Percentiles rank a stretch among this genome's conserved stretches.
These are phyloP conservation scores for Nebria brevicollis DNA, from an alignment of 2,888 invertebrate genomes.

Conservation along the genomic window DNA sequence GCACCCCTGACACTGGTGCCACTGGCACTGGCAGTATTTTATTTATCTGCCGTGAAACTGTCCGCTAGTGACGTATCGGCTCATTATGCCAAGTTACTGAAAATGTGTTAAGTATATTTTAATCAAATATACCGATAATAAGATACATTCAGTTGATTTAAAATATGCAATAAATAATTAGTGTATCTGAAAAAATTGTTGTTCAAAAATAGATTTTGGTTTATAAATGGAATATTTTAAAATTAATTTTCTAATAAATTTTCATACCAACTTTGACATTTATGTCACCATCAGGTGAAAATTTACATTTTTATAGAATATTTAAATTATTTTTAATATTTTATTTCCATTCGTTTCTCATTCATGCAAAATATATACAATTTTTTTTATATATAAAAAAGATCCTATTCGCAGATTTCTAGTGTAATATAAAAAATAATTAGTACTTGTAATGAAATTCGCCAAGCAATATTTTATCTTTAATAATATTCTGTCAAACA, in stretches of 20 bases:
- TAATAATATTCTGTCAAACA: not conserved
- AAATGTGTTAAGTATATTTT: not conserved
- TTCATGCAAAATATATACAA: too few relatives aligned
- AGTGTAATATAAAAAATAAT: not conserved
- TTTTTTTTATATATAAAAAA: not conserved
- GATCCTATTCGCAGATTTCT: not conserved
- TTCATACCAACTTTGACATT: slow-evolving; percentile 38
- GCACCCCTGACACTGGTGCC: slow-evolving; percentile 12
- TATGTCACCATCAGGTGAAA: slow-evolving; percentile 40
- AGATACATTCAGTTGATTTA: not conserved
- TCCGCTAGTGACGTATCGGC: slow-evolving; percentile 29
- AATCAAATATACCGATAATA: not conserved
- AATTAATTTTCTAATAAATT: not conserved
- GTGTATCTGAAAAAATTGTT: not conserved
- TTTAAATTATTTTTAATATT: slow-evolving; percentile 41
- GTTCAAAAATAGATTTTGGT: not conserved
- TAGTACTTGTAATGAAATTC: not conserved
- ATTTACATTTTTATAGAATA: slow-evolving; percentile 47
- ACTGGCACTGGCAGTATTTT: slow-evolving; percentile 17
- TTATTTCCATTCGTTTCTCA: not conserved
- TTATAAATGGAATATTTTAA: not conserved
- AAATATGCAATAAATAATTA: not conserved
- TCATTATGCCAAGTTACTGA: slow-evolving; percentile 24
- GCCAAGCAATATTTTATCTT: not conserved
- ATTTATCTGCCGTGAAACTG: slow-evolving; percentile 27